phyloP scores from a whole-genome alignment of 2,113 vertebrate species.

The Pontoporia blainvillei region DNA sequence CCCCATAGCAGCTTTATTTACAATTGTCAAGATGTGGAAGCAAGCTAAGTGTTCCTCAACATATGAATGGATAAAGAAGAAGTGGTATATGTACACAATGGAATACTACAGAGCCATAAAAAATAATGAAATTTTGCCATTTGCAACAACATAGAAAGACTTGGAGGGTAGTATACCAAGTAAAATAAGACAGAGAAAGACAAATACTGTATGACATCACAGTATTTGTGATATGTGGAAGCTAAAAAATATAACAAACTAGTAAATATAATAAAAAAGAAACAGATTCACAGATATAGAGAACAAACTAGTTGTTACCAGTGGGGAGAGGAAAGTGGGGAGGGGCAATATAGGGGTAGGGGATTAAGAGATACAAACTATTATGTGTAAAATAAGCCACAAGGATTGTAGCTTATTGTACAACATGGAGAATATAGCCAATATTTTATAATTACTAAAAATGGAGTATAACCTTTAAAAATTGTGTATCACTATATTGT shows the following conservation, averaged over 20 bases:
- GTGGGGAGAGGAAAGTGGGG: background rate
- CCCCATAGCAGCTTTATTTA: background rate
- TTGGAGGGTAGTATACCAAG: background rate
- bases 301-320: background rate
- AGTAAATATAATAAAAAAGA: background rate
- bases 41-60: background rate
- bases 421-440: background rate
- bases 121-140: background rate
- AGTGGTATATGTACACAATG: background rate
- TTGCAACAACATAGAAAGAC: background rate
- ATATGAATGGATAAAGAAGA: background rate
- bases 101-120: background rate
- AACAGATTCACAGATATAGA: background rate
- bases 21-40: background rate
- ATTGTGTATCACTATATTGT: background rate
- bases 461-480: background rate
- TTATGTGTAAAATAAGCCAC: background rate
- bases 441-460: background rate
- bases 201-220: background rate
- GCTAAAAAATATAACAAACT: background rate
- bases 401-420: background rate
- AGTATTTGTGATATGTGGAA: background rate
- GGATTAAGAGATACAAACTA: background rate
- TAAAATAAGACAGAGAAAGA: background rate
- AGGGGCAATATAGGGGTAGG: background rate